Percentiles rank a stretch among this genome's conserved stretches.
Conservation (phyloP, 2,888 invertebrate genomes). For the Phyllotreta striolata region DNA sequence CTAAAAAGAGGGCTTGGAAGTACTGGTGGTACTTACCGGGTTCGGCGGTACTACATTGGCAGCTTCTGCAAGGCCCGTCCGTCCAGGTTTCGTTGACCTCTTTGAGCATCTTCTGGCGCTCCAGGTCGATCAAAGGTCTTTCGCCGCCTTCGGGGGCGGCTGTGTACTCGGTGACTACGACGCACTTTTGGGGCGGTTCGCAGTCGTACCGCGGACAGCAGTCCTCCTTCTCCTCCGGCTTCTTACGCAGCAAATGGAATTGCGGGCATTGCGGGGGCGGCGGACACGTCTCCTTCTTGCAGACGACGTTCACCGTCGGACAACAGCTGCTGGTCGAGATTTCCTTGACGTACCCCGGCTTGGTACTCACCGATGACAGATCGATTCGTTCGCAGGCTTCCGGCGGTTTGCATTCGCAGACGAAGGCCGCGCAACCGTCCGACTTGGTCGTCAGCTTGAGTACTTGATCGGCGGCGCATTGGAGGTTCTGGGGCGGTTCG, state of each 20-base stretch:
- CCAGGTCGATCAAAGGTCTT: constrained; percentile 55
- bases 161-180: constrained; percentile 67
- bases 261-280: constrained; percentile 66
- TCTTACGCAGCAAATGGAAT: constrained; percentile 64
- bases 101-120: constrained; percentile 65
- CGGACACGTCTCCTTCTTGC: constrained; percentile 72
- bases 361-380: constrained; percentile 57
- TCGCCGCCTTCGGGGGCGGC: constrained; percentile 67
- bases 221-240: constrained; percentile 48
- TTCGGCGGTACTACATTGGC: constrained; percentile 64
- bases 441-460: constrained; percentile 71
- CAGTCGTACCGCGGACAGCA: constrained; percentile 77
- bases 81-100: constrained; percentile 70
- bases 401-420: constrained; percentile 79
- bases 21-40: constrained; percentile 42
- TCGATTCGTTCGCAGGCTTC: constrained; percentile 72
- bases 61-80: constrained; percentile 76
- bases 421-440: constrained; percentile 75
- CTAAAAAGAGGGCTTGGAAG: background rate
- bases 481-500: constrained; percentile 71
- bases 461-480: constrained; percentile 76
- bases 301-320: constrained; percentile 67
- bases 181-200: constrained; percentile 70
- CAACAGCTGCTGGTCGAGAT: constrained; percentile 76
- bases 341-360: constrained; percentile 62